Evolutionary conservation across 2,797 vertebrate species (phyloP).

Genomic region (Chiloscyllium punctatum): DNA sequence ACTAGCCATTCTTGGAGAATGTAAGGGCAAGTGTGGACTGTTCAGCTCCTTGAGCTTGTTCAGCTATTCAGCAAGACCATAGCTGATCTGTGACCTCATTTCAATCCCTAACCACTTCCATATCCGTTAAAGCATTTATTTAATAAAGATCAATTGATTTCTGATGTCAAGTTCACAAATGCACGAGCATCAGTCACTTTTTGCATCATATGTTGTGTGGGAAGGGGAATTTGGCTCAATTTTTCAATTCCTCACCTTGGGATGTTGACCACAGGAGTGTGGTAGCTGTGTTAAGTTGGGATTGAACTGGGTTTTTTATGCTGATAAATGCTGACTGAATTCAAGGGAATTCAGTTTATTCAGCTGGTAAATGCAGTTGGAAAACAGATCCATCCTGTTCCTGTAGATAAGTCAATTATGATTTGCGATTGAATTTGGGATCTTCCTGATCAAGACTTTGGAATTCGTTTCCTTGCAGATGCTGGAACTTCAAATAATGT

Average conservation of each 20-base stretch:
- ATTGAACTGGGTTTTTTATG: not conserved
- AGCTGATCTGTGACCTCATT: not conserved
- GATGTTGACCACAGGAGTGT: not conserved
- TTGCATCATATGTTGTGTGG: not conserved
- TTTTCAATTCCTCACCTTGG: not conserved
- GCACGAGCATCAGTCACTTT: not conserved
- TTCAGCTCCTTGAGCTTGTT: not conserved
- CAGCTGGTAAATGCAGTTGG: no score
- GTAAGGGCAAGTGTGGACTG: no score
- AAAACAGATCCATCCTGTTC: no score
- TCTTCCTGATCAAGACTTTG: not conserved
- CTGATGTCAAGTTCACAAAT: not conserved
- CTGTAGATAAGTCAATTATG: not conserved
- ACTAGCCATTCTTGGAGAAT: not conserved
- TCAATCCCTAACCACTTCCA: no score
- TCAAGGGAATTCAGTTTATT: no score
- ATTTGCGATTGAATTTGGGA: not conserved
- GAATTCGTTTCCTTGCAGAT: not conserved
- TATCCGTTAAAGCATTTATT: not conserved
- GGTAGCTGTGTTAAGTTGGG: not conserved
- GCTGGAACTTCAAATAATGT: no score
- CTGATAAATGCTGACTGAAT: not conserved
- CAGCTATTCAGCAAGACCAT: not conserved
- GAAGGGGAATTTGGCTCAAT: not conserved
- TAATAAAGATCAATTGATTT: not conserved